phyloP scores from a whole-genome alignment of 2,113 vertebrate genomes.

The Strix aluco region DNA sequence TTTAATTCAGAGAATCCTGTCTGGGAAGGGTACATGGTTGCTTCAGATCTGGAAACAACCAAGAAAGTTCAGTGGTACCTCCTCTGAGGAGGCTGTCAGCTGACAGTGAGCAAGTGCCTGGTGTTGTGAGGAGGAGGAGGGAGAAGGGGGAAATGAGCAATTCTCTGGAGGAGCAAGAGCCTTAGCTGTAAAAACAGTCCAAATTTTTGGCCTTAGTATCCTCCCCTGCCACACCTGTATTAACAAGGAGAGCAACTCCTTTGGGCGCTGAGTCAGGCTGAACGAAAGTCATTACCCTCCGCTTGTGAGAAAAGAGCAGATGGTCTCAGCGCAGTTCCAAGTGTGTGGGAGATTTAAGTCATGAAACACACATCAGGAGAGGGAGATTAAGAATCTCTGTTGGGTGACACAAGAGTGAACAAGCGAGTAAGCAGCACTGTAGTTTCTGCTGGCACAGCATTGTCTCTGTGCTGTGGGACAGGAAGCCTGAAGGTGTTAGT shows the following conservation, averaged over 20 bases:
- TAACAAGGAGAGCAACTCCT: slow-evolving; percentile 34
- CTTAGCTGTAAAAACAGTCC: slow-evolving; percentile 15
- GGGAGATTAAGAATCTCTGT: background rate
- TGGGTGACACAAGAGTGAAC: background rate
- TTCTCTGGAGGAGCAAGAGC: background rate
- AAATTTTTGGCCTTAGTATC: background rate
- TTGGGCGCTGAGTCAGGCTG: background rate
- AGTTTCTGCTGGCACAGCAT: background rate
- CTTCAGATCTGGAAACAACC: background rate
- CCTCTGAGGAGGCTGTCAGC: background rate
- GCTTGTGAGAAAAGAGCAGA: background rate
- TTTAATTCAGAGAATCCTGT: background rate
- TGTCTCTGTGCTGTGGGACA: background rate
- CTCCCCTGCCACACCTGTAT: background rate
- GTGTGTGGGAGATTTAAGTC: background rate
- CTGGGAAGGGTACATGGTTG: background rate
- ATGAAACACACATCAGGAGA: background rate
- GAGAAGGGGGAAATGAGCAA: background rate
- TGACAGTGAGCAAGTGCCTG: background rate
- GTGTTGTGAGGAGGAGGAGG: background rate
- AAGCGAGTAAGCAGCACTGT: background rate
- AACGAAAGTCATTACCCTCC: background rate
- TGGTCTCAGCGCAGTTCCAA: background rate
- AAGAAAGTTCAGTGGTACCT: background rate
- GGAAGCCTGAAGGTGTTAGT: background rate